These are phyloP conservation scores for Steromphala cineraria DNA, from an alignment of 2,888 invertebrate species.

Conservation along the genomic window DNA sequence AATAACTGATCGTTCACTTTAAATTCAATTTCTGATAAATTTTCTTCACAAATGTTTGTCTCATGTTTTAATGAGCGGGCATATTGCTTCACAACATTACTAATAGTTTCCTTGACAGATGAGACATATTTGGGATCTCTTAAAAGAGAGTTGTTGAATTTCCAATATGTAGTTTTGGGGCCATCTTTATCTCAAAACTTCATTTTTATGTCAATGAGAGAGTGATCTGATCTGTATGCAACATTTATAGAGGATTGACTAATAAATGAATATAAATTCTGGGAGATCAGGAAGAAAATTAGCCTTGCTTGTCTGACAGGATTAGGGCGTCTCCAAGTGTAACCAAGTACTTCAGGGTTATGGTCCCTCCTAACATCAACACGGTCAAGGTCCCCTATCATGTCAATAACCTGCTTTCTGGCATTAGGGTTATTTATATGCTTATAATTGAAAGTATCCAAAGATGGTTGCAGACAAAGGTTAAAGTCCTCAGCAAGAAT, in stretches of 20 bases:
- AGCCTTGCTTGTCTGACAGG: slow-evolving; percentile 18
- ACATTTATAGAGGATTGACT: background rate
- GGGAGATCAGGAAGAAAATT: slow-evolving; percentile 6
- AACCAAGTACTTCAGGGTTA: background rate
- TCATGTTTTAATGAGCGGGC: background rate
- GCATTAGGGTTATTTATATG: background rate
- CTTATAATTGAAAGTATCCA: slow-evolving; percentile 16
- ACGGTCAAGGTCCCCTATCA: background rate
- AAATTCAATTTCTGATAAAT: too few relatives aligned
- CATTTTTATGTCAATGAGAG: background rate
- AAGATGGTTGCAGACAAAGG: too few relatives aligned
- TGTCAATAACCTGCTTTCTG: background rate
- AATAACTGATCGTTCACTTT: slow-evolving; percentile 2
- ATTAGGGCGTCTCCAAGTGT: slow-evolving; percentile 17
- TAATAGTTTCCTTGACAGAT: background rate
- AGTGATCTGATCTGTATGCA: slow-evolving; percentile 24
- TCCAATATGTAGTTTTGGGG: slow-evolving; percentile 9
- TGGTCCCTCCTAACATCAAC: background rate
- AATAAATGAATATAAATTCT: background rate
- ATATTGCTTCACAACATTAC: background rate
- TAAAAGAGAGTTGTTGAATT: slow-evolving; percentile 25
- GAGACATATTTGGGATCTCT: slow-evolving; percentile 3
- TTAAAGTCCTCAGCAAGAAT: background rate
- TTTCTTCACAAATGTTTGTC: background rate
- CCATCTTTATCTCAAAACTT: too few relatives aligned